These are phyloP conservation scores for Chelon labrosus DNA, from an alignment of 2,797 vertebrate species.

Conservation along the genomic window DNA sequence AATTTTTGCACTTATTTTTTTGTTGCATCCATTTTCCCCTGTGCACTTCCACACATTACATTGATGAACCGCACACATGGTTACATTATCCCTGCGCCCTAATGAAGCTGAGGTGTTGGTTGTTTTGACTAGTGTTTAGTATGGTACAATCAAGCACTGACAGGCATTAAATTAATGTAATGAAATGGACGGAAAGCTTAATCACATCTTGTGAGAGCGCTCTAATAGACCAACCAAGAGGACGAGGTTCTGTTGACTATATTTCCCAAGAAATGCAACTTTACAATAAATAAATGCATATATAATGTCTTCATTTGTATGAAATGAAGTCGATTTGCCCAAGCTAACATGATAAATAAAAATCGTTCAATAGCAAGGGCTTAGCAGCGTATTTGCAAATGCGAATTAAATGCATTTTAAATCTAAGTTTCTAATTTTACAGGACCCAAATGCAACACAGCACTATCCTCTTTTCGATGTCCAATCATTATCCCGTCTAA, in stretches of 20 bases:
- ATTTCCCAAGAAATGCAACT: too few relatives aligned
- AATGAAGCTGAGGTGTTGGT: slow-evolving; percentile 11
- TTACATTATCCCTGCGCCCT: slow-evolving; percentile 12
- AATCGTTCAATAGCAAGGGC: not conserved
- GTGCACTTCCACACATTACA: not conserved
- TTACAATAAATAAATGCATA: too few relatives aligned
- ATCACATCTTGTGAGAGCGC: not conserved
- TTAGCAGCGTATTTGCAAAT: not conserved
- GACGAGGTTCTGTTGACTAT: too few relatives aligned
- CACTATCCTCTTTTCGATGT: slow-evolving; percentile 41
- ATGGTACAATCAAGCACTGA: not conserved
- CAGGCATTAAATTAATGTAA: not conserved
- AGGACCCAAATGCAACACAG: slow-evolving; percentile 7
- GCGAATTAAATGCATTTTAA: slow-evolving; percentile 24
- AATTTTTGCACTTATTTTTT: not conserved
- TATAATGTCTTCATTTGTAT: not conserved
- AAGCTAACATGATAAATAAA: not conserved
- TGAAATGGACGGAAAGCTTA: not conserved
- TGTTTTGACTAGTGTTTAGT: not conserved
- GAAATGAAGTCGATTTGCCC: not conserved
- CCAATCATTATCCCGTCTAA: slow-evolving; percentile 57
- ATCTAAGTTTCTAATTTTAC: slow-evolving; percentile 35
- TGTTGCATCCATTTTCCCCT: not conserved
- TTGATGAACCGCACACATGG: slow-evolving; percentile 17
- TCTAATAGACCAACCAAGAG: not conserved